These are phyloP conservation scores for Lagodon rhomboides DNA, from an alignment of 2,797 vertebrate genomes.

Conservation along the genomic window DNA sequence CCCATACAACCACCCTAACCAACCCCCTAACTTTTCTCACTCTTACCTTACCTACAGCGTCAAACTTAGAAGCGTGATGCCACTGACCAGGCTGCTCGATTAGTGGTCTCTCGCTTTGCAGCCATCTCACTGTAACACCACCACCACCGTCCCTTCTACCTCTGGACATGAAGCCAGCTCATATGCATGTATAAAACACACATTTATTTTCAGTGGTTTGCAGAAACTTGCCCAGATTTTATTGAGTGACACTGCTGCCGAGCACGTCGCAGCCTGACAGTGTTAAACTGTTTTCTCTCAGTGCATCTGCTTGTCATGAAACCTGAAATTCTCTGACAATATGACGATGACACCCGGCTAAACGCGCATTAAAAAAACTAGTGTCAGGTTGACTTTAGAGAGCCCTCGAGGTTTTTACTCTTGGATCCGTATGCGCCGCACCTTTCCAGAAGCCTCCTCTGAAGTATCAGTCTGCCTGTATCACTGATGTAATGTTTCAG, in stretches of 20 bases:
- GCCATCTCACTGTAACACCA: no score
- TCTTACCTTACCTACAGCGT: no score
- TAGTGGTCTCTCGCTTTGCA: no score
- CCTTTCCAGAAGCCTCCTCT: conserved; percentile 47
- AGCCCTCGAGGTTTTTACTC: conserved; percentile 13
- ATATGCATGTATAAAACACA: no score
- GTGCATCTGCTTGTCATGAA: conserved; percentile 1
- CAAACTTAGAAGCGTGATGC: no score
- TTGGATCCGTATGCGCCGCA: conserved; percentile 27
- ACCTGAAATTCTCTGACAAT: conserved; percentile 13
- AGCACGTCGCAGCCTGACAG: background rate
- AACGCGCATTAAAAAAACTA: conserved; percentile 7
- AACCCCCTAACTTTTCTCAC: no score
- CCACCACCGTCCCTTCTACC: no score
- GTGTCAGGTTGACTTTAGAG: conserved; percentile 23
- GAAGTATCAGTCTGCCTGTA: conserved; percentile 30
- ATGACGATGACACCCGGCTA: background rate
- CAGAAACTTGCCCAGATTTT: no score
- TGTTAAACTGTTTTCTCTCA: background rate
- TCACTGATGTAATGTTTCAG: conserved; percentile 49
- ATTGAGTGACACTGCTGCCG: background rate
- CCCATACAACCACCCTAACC: no score
- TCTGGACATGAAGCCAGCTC: no score
- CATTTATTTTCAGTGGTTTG: no score
- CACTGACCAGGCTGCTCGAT: no score